Percentiles rank a stretch among this genome's conserved stretches.
These are phyloP conservation scores for Nematopogon swammerdamellus DNA, from an alignment of 2,888 invertebrate species.

Conservation along the genomic window DNA sequence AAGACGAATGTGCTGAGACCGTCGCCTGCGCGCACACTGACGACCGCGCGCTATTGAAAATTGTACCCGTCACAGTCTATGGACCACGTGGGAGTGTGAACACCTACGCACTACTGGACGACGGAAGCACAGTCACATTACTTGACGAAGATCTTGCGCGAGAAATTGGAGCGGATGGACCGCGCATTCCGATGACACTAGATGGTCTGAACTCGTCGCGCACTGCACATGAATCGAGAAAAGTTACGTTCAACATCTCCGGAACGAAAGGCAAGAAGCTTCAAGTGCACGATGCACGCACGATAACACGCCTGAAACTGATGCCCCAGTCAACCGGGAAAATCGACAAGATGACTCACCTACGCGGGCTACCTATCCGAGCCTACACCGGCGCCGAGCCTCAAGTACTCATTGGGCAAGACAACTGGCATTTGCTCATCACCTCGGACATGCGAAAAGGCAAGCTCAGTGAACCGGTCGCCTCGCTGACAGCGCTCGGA, in stretches of 20 bases:
- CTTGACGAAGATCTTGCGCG: background rate
- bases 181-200: background rate
- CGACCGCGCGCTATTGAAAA: background rate
- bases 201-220: too few species aligned
- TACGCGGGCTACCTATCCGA: background rate
- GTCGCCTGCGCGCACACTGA: background rate
- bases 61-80: background rate
- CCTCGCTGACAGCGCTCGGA: background rate
- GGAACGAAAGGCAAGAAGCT: too few species aligned
- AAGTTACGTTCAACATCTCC: too few species aligned
- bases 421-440: slow-evolving; percentile 1
- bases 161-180: background rate
- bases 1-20: background rate
- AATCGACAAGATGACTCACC: background rate
- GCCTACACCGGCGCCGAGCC: background rate
- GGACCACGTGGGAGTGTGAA: background rate
- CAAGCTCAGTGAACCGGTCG: background rate
- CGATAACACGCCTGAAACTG: background rate
- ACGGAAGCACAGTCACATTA: background rate
- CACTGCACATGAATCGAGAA: too few species aligned
- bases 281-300: background rate
- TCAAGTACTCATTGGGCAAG: background rate
- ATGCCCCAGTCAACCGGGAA: background rate
- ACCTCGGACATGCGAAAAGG: background rate
- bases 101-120: background rate